Evolutionary conservation across 1,140 invertebrate species (phyloP), one percentile per base, ranked within the genome.

Genomic region (Diachasma alloeum): DNA sequence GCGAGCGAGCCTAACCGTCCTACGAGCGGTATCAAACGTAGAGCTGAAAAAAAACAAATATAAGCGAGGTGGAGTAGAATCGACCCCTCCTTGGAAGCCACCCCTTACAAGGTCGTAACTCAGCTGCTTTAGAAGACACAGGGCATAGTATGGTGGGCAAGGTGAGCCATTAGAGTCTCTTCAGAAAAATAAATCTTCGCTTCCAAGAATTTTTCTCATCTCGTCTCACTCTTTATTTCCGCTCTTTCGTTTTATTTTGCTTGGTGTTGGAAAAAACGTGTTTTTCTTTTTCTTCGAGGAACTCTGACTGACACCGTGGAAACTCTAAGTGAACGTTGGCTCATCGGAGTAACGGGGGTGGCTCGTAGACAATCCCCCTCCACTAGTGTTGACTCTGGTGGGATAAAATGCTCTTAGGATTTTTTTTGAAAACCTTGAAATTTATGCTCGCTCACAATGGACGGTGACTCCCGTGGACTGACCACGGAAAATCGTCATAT

Each of bases 101-200:
- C 78, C 82, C 81, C 81, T 84, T 83, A 83, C 83, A 83, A 85
- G 82, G 77, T 85, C 84, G 82, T 87, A 87, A 87, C 83, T 87
- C 82, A 85, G 77, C 75, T 83, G 82, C 81, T 83, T 82, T 83
- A 79, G 80, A 84, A 79, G 78, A 79, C 73, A 74, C 75, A 46
- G 67, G 46, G n/a, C n/a, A n/a, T 59, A 74, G 82, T 82, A 83
- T 81, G 80, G 82, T 78, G 78, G 80, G 81, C 81, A 66, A 80
- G 83, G 80, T 77, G 77, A 81, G 80, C 84, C 81, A 84, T 87
- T 85, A 84, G 82, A 80, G 81, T 84, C 83, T 85, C 83, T 87
- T 85, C 83, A 84, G 78, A 85, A 88, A 87, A 88, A 88, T 87
- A 88, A 87, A 88, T 88, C 85, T 87, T 85, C 78, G 44, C 80